Evolutionary conservation across 2,113 vertebrate genomes (phyloP).

Genomic region (Bufo gargarizans): DNA sequence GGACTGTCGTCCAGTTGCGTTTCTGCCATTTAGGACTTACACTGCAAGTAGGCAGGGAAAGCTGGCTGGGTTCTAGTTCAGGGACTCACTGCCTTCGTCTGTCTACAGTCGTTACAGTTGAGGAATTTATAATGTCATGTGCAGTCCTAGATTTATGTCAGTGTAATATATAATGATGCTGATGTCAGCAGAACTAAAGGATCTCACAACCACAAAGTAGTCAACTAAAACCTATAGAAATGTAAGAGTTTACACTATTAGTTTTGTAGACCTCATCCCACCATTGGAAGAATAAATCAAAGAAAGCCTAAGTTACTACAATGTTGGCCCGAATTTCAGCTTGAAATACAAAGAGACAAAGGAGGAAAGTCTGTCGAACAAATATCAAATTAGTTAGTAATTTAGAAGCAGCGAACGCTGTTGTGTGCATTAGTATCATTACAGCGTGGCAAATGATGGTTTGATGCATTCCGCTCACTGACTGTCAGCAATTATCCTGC

Average conservation of each 20-base stretch:
- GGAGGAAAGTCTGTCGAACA: constrained; percentile 36
- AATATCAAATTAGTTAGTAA: constrained; percentile 53
- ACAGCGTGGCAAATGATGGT: constrained; percentile 26
- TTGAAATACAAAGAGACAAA: constrained; percentile 34
- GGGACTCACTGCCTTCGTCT: too few species aligned
- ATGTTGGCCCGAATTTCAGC: not conserved
- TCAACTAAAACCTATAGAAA: not conserved
- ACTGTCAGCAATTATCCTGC: constrained; percentile 47
- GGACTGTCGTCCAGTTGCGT: too few species aligned
- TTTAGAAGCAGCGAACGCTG: constrained; percentile 28
- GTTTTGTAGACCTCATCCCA: not conserved
- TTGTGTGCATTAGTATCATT: constrained; percentile 52
- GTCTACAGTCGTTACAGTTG: too few species aligned
- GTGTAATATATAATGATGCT: not conserved
- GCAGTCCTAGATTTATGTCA: not conserved
- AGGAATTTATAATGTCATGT: not conserved
- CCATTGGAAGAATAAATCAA: too few species aligned
- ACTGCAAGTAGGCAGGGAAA: too few species aligned
- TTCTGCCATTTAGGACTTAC: too few species aligned
- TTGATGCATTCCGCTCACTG: constrained; percentile 35
- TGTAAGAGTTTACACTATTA: not conserved
- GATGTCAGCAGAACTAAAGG: not conserved
- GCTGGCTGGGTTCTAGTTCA: too few species aligned
- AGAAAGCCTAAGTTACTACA: too few species aligned
- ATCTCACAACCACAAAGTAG: not conserved